A percentile compares a stretch with the other conserved stretches of the same genome.
Evolutionary conservation across 2,113 vertebrate genomes (phyloP).

Genomic region (Amia ocellicauda): DNA sequence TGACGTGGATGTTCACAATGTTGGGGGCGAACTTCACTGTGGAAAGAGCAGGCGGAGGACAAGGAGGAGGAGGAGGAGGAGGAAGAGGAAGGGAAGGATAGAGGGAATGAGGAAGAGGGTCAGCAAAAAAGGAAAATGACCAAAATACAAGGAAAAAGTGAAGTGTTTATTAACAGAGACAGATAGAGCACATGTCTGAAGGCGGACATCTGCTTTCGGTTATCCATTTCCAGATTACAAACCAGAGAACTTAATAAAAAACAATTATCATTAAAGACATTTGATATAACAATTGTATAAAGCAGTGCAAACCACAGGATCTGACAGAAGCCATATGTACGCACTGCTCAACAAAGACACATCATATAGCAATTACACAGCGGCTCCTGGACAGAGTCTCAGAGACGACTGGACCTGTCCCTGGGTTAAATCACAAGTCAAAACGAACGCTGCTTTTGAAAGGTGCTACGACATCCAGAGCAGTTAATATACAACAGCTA

Average conservation of each 20-base stretch:
- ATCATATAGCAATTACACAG: background rate
- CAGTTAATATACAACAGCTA: too few relatives aligned
- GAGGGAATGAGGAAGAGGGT: background rate
- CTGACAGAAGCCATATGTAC: slow-evolving; percentile 13
- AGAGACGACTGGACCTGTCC: background rate
- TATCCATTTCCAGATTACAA: slow-evolving; percentile 10
- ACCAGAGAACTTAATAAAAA: slow-evolving; percentile 12
- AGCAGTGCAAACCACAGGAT: slow-evolving; percentile 4
- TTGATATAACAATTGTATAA: slow-evolving; percentile 16
- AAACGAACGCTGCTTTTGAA: too few relatives aligned
- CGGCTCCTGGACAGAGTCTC: background rate
- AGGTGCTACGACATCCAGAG: too few relatives aligned
- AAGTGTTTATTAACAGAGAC: background rate
- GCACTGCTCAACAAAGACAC: background rate
- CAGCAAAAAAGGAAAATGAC: background rate
- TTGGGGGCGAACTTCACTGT: slow-evolving; percentile 82
- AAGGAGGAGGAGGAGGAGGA: background rate
- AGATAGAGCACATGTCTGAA: background rate
- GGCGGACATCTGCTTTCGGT: background rate
- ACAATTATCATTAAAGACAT: slow-evolving; percentile 10
- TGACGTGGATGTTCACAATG: slow-evolving; percentile 95
- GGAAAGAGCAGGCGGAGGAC: slow-evolving; percentile 25
- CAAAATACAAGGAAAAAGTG: background rate
- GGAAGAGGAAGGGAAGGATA: background rate
- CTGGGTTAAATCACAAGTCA: background rate